Conservation (phyloP, 2,888 invertebrate genomes). For the Nebria brevicollis region DNA sequence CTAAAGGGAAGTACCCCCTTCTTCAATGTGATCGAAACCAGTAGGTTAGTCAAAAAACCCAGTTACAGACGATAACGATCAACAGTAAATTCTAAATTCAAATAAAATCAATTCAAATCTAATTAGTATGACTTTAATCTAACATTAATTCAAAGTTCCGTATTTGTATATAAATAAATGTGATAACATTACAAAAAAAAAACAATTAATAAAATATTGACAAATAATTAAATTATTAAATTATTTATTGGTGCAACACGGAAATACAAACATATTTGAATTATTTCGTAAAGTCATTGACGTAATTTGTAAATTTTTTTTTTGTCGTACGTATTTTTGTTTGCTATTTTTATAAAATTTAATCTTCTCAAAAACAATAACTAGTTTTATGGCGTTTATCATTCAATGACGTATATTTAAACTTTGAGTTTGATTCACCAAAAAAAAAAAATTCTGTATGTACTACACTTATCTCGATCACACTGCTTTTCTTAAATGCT, state of each 20-base stretch:
- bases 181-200: background rate
- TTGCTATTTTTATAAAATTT: background rate
- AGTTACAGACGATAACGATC: background rate
- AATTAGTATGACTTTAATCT: no score
- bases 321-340: background rate
- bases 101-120: no score
- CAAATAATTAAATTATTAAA: background rate
- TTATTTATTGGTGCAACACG: background rate
- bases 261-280: background rate
- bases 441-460: background rate
- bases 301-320: background rate
- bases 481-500: background rate
- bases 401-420: background rate
- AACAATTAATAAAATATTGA: background rate
- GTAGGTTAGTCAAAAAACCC: background rate
- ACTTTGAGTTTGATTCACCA: background rate
- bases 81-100: no score
- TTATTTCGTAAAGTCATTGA: background rate
- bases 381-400: background rate
- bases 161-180: background rate
- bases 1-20: background rate
- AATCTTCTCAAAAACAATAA: background rate
- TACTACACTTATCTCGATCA: background rate
- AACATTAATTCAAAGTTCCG: no score
- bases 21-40: background rate